Conservation (phyloP, 2,888 invertebrate genomes). For the Chironomus tentans region DNA sequence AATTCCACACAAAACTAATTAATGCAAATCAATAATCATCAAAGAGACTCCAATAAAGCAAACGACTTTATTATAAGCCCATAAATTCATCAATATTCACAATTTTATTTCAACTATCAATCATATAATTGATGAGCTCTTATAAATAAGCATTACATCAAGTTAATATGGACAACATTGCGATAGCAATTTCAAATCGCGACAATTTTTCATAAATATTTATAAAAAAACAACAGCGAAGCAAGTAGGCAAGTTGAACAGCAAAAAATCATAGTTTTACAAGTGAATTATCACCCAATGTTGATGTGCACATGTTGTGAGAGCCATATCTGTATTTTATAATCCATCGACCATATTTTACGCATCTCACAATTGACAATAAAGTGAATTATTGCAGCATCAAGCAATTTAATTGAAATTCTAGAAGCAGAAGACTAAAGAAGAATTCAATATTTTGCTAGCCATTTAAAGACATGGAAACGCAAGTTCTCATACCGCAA, state of each 20-base stretch:
- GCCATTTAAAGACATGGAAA: conserved; percentile 54
- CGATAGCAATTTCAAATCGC: not conserved
- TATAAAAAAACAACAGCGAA: not conserved
- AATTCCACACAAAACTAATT: no score
- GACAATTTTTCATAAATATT: not conserved
- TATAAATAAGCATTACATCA: not conserved
- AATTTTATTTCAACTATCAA: no score
- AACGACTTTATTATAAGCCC: no score
- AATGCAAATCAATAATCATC: no score
- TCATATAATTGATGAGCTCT: not conserved
- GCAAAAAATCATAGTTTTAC: not conserved
- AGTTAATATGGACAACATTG: not conserved
- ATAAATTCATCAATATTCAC: not conserved
- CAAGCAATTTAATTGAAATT: conserved; percentile 14
- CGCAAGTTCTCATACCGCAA: conserved; percentile 85
- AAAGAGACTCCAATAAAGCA: no score
- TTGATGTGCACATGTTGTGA: not conserved
- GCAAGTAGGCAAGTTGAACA: not conserved
- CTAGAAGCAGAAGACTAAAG: conserved; percentile 2
- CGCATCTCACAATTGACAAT: not conserved
- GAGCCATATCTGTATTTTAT: not conserved
- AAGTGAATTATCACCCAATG: conserved; percentile 1
- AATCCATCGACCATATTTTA: not conserved
- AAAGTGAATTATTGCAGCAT: not conserved
- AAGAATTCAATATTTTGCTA: no score